Evolutionary conservation across 23 tunicate species (phyloP), one percentile per base, ranked within the genome.

Genomic region (Trididemnum miniatum): DNA sequence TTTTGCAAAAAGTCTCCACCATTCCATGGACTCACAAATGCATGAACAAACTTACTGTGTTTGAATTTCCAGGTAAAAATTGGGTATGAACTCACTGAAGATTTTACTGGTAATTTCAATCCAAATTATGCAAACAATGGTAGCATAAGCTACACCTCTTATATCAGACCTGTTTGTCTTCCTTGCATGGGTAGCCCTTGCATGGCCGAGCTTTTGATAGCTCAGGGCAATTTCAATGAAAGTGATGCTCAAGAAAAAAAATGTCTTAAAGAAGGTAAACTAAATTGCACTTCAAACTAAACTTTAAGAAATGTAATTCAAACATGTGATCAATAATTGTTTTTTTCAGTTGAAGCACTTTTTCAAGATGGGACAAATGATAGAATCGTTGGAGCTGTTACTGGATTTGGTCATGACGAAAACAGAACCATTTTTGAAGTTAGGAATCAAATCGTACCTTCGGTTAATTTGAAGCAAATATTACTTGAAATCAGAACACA

Each of bases 121-220:
- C 12, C 9, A 44, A 44, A 44, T 15, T 9, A 44, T 7, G 15
- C 54, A 9, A 44, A 44, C 15, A 12, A 12, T 62, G 67, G 67
- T 3, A 12, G 67, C 25, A 26, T 62, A 26, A 24, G n/a, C n/a
- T 78, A 77, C 66, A 78, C 89, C 7, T 67, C 83, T 0, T 78
- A 78, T 25, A 51, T 85, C 15, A 49, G 89, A 44, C 89, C 89
- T 25, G 89, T 85, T 4, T 85, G 89, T 65, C 62, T 85, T 20
- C 89, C 89, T 34, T 85, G 89, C 76, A 77, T 71, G 12, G 40
- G 35, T 0, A 59, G 71, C 25, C 77, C 75, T 50, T 85, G 89
- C 52, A 72, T 85, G 9, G 83, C 81, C 0, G 31, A 1, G 0
- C 36, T 71, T n/a, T 39, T 85, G 5, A 62, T n/a, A 26, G n/a